Conservation (phyloP, 1,140 invertebrate species). For the Belonocnema kinseyi region DNA sequence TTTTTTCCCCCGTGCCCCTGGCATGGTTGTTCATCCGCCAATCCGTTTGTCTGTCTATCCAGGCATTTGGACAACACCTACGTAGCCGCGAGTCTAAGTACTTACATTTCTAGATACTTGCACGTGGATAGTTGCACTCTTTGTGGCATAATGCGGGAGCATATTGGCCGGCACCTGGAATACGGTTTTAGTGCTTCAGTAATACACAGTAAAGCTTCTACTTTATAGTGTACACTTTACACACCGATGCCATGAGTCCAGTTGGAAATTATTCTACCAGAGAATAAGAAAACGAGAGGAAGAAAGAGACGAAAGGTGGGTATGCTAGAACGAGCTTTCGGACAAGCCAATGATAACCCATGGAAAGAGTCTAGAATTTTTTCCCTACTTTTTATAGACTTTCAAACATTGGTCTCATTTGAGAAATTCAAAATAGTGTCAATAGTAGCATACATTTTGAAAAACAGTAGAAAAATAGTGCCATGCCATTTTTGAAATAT, state of each 20-base stretch:
- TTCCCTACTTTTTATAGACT: no score
- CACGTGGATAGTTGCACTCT: slow-evolving; percentile 41
- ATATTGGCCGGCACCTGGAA: slow-evolving; percentile 42
- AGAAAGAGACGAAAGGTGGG: slow-evolving; percentile 19
- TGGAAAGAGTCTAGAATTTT: no score
- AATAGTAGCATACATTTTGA: no score
- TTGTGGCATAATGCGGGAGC: slow-evolving; percentile 52
- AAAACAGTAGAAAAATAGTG: no score
- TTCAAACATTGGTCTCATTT: no score
- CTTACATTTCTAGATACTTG: slow-evolving; percentile 19
- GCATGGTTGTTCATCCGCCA: background rate
- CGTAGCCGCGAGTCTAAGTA: background rate
- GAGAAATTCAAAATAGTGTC: no score
- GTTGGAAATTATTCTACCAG: slow-evolving; percentile 35
- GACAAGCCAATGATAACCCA: no score
- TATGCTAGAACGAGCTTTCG: slow-evolving; percentile 3
- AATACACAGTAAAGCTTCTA: slow-evolving; percentile 53
- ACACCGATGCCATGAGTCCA: slow-evolving; percentile 34
- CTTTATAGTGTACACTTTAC: slow-evolving; percentile 58
- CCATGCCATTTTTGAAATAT: no score
- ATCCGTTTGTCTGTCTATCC: background rate
- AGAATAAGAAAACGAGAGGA: slow-evolving; percentile 35
- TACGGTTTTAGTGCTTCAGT: slow-evolving; percentile 54
- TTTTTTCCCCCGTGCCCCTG: background rate
- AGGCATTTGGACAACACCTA: no score